Evolutionary conservation across 1,140 invertebrate genomes (phyloP), one percentile per base, ranked within the genome.

Genomic region (Bombyx mandarina): DNA sequence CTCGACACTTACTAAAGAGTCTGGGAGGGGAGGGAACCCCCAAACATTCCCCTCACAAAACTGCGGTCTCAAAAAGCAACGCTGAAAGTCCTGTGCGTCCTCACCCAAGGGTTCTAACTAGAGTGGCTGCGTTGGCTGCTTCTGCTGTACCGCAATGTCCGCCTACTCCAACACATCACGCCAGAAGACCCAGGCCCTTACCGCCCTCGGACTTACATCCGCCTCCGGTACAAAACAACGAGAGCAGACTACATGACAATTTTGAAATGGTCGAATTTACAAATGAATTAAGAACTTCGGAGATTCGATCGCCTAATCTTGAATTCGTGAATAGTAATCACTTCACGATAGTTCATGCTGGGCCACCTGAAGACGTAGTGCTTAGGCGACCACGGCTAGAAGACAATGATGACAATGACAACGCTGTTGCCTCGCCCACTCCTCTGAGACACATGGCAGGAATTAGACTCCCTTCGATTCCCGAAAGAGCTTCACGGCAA

Each of bases 111-210:
- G 88, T 90, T 5, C 63, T 92, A 7, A 89, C 89, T 6, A 81
- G 91, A 42, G 89, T 92, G 57, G 90, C 76, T 50, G 90, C 68
- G 58, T 73, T 70, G 60, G 82, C 62, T 57, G 83, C 75, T 0
- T 48, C 77, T 3, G 70, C 72, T 4, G 65, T 76, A 7, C 80
- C 79, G 0, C 85, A 86, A 62, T 96, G 94, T 75, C 94, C 93
- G 7, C 94, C 94, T 0, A 95, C 94, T 1, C 94, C 94, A 0
- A 95, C 94, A 0, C 94, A 96, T 82, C 94, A 94, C 71, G 93
- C 94, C 7, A 88, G 93, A 49, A 89, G 91, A 46, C 89, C 90
- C 45, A 84, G 91, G 55, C 88, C 88, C 0, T 47, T 82, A 43
- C 85, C 86, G 4, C 80, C 86, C 0, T 68, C 83, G 1, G 89